phyloP scores from a whole-genome alignment of 2,888 invertebrate genomes.

The Spilosoma lubricipeda region DNA sequence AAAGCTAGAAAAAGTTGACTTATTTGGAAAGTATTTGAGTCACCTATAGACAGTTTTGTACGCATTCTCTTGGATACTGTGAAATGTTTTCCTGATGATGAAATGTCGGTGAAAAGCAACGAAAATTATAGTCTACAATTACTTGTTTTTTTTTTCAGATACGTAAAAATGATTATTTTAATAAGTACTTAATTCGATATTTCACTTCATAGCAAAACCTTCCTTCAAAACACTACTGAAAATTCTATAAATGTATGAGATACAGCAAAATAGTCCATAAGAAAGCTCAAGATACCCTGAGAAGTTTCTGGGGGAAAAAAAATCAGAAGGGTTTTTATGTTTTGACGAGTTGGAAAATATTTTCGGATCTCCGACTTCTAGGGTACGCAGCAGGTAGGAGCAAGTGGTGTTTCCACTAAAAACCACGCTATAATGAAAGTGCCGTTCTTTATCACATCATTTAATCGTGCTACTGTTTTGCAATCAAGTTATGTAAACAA shows the following conservation, averaged over 20 bases:
- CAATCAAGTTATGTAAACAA: slow-evolving; percentile 32
- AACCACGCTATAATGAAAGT: background rate
- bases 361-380: no score
- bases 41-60: background rate
- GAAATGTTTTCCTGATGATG: background rate
- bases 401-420: no score
- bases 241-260: no score
- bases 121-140: no score
- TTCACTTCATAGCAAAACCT: background rate
- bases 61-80: background rate
- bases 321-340: no score
- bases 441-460: background rate
- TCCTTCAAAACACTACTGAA: no score
- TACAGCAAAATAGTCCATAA: background rate
- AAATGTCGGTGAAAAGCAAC: no score
- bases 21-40: background rate
- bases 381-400: no score
- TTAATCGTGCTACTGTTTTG: background rate
- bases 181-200: background rate
- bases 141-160: no score
- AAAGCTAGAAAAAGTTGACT: background rate
- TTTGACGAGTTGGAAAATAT: no score
- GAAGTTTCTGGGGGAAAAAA: no score
- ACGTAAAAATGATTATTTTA: background rate
- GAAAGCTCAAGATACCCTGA: background rate